These are phyloP conservation scores for Pomatostomus ruficeps DNA, from an alignment of 2,113 vertebrate species.

Conservation along the genomic window DNA sequence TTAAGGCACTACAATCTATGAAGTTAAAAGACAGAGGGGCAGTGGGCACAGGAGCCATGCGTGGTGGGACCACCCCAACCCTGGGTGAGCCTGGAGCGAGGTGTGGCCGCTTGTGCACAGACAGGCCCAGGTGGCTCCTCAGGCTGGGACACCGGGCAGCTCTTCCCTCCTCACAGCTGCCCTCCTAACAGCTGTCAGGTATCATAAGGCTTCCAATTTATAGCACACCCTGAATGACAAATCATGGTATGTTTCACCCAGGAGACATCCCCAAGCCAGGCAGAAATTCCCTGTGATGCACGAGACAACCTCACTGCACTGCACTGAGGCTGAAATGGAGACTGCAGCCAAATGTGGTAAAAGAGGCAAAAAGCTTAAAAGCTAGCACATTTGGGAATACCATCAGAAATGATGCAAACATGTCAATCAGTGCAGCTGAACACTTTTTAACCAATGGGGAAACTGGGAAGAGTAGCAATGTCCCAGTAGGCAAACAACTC, in stretches of 20 bases:
- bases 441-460: not conserved
- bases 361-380: not conserved
- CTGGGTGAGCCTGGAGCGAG: not conserved
- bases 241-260: not conserved
- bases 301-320: not conserved
- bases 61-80: not conserved
- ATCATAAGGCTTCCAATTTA: not conserved
- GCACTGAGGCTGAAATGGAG: not conserved
- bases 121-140: fast-evolving
- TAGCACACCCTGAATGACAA: not conserved
- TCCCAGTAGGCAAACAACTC: not conserved
- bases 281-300: not conserved
- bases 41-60: not conserved
- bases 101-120: fast-evolving
- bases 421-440: not conserved
- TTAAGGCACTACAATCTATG: not conserved
- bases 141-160: not conserved
- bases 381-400: not conserved
- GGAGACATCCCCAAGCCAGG: not conserved
- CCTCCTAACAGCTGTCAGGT: not conserved
- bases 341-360: not conserved
- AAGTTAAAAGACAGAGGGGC: not conserved
- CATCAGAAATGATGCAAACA: not conserved
- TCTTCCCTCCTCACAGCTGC: not conserved
- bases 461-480: not conserved